Base-by-base conservation (phyloP, 1,140 invertebrate species). In the Brachionus rubens region DNA sequence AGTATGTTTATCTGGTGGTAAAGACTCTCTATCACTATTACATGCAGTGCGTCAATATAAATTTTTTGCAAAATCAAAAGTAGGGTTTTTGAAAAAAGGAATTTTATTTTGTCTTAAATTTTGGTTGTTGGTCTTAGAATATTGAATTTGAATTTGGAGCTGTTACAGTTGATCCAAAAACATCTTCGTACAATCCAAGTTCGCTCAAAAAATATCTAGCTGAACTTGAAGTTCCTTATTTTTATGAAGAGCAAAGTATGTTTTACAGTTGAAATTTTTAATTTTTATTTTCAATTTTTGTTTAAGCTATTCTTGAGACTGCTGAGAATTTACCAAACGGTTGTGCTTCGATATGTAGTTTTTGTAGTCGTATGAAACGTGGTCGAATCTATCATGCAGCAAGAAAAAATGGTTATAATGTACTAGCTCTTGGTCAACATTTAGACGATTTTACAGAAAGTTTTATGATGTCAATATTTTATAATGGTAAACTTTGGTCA, bases 31-130 rank as follows among this genome's bases (percentile, higher is more conserved):
- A 1, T 89, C 90, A 0, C 83, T 95, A 0, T 84, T 95, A 0
- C 92, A 95, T 81, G 90, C 90, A 1, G 85, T 95, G 76, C 88
- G 90, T 68, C 91, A 94, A 80, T 92, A 92, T 81, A 90, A 91
- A 83, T 91, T 89, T 82, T 90, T 92, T 80, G 87, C 88, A 30
- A 82, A 78, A 68, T 77, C 77, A 24, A 81, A 82, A 79, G 81
- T 82, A 76, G 75, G 41, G 10, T 19, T 28, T 54, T n/a, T n/a
- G n/a, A n/a, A n/a, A n/a, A n/a, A n/a, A n/a, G n/a, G n/a, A n/a
- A n/a, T n/a, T n/a, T n/a, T n/a, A n/a, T n/a, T n/a, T n/a, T n/a
- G n/a, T n/a, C n/a, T n/a, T n/a, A n/a, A n/a, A n/a, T n/a, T n/a
- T n/a, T n/a, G n/a, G n/a, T n/a, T n/a, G n/a, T n/a, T n/a, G n/a